Percentiles rank a stretch among this genome's conserved stretches.
Evolutionary conservation across 2,113 vertebrate genomes (phyloP).

Genomic region (Sorex fumeus): DNA sequence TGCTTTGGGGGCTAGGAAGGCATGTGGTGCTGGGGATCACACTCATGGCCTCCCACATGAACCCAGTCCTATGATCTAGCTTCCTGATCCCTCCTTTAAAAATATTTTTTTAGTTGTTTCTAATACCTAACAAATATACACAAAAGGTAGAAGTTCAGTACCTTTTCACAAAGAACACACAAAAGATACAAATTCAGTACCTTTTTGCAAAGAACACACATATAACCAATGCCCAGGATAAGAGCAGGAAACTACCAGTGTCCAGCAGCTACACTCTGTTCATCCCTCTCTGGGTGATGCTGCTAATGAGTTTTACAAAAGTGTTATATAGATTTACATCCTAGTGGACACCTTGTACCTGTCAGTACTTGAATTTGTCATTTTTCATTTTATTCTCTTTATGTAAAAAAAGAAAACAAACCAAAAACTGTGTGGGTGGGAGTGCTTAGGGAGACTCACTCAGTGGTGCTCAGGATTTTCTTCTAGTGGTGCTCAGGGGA

Average conservation of each 20-base stretch:
- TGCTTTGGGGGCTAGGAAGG: too few species aligned
- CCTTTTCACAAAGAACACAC: constrained; percentile 8
- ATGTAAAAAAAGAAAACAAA: too few species aligned
- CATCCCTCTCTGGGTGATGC: not conserved
- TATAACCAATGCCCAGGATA: constrained; percentile 12
- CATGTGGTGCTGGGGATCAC: too few species aligned
- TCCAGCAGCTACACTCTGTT: not conserved
- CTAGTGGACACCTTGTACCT: not conserved
- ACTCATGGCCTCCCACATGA: too few species aligned
- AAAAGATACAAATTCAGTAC: not conserved
- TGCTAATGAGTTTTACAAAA: not conserved
- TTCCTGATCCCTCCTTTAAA: not conserved
- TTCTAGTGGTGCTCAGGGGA: too few species aligned
- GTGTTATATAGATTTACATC: not conserved
- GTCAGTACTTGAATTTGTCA: not conserved
- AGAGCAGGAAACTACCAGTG: not conserved
- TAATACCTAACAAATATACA: not conserved
- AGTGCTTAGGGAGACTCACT: too few species aligned
- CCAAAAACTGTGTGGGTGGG: too few species aligned
- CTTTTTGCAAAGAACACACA: not conserved
- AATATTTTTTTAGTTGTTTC: not conserved
- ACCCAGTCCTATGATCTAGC: not conserved
- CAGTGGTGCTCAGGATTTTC: too few species aligned
- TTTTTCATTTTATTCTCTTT: not conserved
- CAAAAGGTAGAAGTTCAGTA: not conserved